A percentile compares a stretch with the other conserved stretches of the same genome.
phyloP scores from a whole-genome alignment of 2,888 invertebrate species.

The Drosophila testacea region DNA sequence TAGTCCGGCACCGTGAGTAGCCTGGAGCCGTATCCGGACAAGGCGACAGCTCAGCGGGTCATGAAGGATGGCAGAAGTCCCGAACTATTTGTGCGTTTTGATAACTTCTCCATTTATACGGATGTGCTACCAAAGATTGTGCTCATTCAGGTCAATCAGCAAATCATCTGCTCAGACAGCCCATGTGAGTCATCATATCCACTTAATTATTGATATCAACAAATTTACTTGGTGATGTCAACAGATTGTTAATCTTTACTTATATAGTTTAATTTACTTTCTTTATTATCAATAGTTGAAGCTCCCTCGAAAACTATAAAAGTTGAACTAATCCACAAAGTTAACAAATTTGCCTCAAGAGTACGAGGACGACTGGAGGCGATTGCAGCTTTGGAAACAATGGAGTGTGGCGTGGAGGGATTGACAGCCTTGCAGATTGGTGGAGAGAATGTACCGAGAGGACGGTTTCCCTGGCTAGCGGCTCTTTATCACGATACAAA shows the following conservation, averaged over 20 bases:
- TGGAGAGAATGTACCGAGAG: constrained; percentile 70
- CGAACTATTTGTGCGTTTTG: constrained; percentile 50
- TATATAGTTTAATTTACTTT: background rate
- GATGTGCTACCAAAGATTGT: constrained; percentile 60
- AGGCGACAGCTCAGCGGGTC: constrained; percentile 28
- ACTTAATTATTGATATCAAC: no score
- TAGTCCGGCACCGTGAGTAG: constrained; percentile 47
- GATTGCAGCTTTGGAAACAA: no score
- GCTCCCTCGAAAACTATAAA: constrained; percentile 36
- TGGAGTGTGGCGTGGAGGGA: constrained; percentile 71
- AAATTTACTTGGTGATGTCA: no score
- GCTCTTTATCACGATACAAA: constrained; percentile 52
- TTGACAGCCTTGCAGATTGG: constrained; percentile 59
- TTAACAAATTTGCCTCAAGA: no score
- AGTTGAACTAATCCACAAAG: constrained; percentile 15
- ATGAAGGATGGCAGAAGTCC: constrained; percentile 50
- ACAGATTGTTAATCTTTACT: background rate
- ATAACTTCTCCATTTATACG: constrained; percentile 11
- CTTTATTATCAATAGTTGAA: constrained; percentile 13
- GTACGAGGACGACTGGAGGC: no score
- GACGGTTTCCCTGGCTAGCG: constrained; percentile 78
- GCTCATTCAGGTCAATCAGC: constrained; percentile 46
- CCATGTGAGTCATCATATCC: constrained; percentile 54
- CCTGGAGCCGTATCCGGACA: constrained; percentile 49
- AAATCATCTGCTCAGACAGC: constrained; percentile 41